Base-by-base conservation (phyloP, 2,113 vertebrate genomes). In the Tragelaphus buxtoni region DNA sequence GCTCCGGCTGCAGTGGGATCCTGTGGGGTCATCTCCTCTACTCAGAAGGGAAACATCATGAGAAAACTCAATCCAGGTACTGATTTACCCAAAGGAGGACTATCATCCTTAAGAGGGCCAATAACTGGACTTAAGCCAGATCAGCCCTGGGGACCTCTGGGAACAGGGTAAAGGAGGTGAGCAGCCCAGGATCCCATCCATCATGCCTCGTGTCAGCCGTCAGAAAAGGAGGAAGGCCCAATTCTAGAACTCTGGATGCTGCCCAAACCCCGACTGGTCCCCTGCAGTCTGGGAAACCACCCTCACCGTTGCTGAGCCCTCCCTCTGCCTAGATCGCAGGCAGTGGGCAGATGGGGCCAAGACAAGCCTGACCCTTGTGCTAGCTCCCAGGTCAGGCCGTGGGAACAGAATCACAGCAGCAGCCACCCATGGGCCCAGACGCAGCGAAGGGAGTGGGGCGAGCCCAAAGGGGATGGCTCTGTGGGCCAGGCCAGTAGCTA, bases 401-500 rank as follows among this genome's bases (percentile, higher is more conserved):
- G 55, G 93, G 76, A 45, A 39, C 22, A 56, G 55, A 53, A 56
- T 24, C 39, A 20, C 16, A 26, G 76, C 30, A 47, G 56, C 32
- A 3, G 9, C 74, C 2, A 3, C 28, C 76, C 53, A 11, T 1
- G 35, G 88, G 81, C 88, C 87, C 5, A 14, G 89, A n/a, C 12
- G 9, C 47, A 16, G 30, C 16, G 49, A 79, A 76, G 13, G 28
- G 79, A 84, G 56, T 17, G 32, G n/a, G 84, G 53, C 84, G 55
- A 42, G 58, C 49, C 77, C 45, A 22, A 53, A 69, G 2, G 4
- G 56, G 81, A 79, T 11, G 88, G 90, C 53, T 86, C 91, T 28
- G 12, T 2, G 3, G 91, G 69, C 91, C 86, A 26, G 95, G 83
- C 83, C 39, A 2, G 97, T 94, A 96, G 91, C 97, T 72, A 95